These are phyloP conservation scores for Tinea pellionella DNA, from an alignment of 2,888 invertebrate genomes.

Conservation along the genomic window DNA sequence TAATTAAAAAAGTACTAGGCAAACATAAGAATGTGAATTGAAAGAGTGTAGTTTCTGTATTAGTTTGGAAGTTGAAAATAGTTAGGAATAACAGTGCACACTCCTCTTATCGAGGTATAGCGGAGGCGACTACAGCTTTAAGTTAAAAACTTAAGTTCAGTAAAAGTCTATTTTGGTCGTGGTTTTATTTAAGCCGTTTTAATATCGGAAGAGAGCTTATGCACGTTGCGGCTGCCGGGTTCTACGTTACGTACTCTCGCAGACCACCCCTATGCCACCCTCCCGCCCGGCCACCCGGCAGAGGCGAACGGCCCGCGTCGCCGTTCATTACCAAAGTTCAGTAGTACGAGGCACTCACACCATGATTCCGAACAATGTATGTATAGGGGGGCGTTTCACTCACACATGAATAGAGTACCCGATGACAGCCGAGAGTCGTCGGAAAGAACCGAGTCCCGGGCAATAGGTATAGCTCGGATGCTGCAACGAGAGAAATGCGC, in stretches of 20 bases:
- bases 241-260: not conserved
- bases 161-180: not conserved
- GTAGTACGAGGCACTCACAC: conserved; percentile 53
- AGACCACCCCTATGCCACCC: conserved; percentile 27
- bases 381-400: not conserved
- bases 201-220: conserved; percentile 10
- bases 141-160: too few species aligned
- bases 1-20: not conserved
- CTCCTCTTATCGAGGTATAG: too few species aligned
- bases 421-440: conserved; percentile 36
- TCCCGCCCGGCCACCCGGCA: conserved; percentile 29
- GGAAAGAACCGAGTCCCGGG: conserved; percentile 45
- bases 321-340: conserved; percentile 68
- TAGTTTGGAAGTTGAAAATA: too few species aligned
- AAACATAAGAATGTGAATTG: too few species aligned
- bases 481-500: conserved; percentile 44
- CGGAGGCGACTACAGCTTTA: too few species aligned
- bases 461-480: conserved; percentile 47
- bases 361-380: not conserved
- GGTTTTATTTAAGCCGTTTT: conserved; percentile 1
- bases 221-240: conserved; percentile 11
- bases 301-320: conserved; percentile 42
- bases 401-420: not conserved
- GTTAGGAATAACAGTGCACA: too few species aligned
- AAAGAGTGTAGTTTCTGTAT: too few species aligned